Evolutionary conservation across 2,797 vertebrate genomes (phyloP), one percentile per base, ranked within the genome.

Genomic region (Hipposideros larvatus): DNA sequence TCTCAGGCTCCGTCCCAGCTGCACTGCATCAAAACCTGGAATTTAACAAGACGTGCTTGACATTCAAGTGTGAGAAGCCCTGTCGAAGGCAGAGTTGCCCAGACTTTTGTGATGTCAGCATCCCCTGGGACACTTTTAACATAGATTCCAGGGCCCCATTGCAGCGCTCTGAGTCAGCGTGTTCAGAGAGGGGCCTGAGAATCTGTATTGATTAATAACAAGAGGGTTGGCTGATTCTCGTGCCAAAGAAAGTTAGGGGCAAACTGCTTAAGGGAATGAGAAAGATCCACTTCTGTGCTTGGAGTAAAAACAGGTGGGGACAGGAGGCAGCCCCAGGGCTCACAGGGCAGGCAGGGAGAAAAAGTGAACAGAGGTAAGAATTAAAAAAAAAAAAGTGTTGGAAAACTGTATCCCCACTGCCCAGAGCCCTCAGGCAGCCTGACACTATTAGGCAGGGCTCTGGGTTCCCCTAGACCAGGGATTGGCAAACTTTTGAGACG

Each of bases 1-100:
- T 14, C 19, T 51, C 24, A 18, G 55, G 24, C 8, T 55, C 24
- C 3, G 26, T 2, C 15, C 21, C 21, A 19, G 55, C 34, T 3
- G 2, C 1, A 2, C 28, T 1, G 73, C 26, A 28, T 46, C 6
- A 7, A 80, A 46, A 21, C 19, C 26, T 41, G 31, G 53, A 22
- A 19, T 34, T 80, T 46, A 21, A 19, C 37, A 28, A n/a, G 4
- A 21, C 1, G n/a, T 0, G 18, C n/a, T n/a, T 34, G 68, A 19
- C 7, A 0, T 15, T 51, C 15, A 26, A 1, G 1, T 16, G 15
- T 2, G 18, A 75, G 73, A 51, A 41, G 5, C 18, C 0, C 11
- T 13, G 26, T 11, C 28, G 5, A 46, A 46, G 21, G 57, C 55
- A 55, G 66, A 66, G 16, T 9, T n/a, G 34, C 18, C n/a, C 75